Evolutionary conservation across 2,888 invertebrate species (phyloP).

Genomic region (Gymnocheta viridis): DNA sequence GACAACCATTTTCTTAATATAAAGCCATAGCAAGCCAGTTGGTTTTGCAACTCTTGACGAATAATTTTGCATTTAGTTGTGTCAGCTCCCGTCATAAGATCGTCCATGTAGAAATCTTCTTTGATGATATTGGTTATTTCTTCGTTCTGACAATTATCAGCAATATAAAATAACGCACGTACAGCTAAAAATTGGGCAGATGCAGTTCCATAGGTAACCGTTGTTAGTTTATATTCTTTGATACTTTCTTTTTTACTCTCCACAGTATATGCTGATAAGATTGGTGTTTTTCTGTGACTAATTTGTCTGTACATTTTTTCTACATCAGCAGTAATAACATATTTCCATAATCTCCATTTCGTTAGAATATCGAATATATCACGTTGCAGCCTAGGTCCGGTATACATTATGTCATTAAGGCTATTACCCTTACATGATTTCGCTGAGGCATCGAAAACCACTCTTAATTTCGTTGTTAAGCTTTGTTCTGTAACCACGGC

Average conservation of each 20-base stretch:
- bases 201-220: constrained; percentile 72
- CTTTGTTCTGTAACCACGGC: constrained; percentile 39
- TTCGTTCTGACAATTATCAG: neutral
- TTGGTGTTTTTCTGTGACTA: constrained; percentile 65
- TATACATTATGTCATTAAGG: constrained; percentile 70
- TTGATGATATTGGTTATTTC: constrained; percentile 52
- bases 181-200: constrained; percentile 70
- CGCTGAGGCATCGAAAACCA: constrained; percentile 1
- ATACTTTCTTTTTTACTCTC: constrained; percentile 63
- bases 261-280: constrained; percentile 72
- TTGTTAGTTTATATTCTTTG: constrained; percentile 69
- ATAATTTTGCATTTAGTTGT: constrained; percentile 46
- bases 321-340: constrained; percentile 74
- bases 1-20: constrained; percentile 67
- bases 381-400: constrained; percentile 73
- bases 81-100: constrained; percentile 65
- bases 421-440: constrained; percentile 69
- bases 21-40: constrained; percentile 53
- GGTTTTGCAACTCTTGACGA: constrained; percentile 9
- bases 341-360: constrained; percentile 55
- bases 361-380: constrained; percentile 38
- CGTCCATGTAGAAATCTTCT: constrained; percentile 67
- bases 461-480: constrained; percentile 34
- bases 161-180: constrained; percentile 62
- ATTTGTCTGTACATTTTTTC: constrained; percentile 73